A percentile compares a stretch with the other conserved stretches of the same genome.
These are phyloP conservation scores for Microcebus griseorufus DNA, from an alignment of 2,113 vertebrate genomes.

Conservation along the genomic window DNA sequence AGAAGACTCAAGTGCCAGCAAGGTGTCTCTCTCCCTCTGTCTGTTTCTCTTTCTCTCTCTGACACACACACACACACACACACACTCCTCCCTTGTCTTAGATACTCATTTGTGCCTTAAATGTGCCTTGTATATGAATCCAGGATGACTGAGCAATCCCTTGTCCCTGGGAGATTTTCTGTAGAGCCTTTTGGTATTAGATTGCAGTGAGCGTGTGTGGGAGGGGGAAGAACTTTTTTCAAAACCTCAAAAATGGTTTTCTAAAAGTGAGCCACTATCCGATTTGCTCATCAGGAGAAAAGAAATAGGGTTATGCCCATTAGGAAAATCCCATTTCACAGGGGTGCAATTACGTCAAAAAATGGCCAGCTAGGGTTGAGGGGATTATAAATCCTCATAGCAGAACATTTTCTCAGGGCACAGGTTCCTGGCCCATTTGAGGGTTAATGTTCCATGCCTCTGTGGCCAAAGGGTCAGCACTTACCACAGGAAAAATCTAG, in stretches of 20 bases:
- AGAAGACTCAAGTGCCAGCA: neutral
- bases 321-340: constrained; percentile 33
- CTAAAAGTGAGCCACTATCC: neutral
- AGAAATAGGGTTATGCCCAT: constrained; percentile 26
- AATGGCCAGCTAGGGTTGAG: constrained; percentile 21
- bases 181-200: neutral
- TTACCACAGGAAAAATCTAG: neutral
- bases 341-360: neutral
- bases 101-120: constrained; percentile 1
- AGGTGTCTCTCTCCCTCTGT: too few species aligned
- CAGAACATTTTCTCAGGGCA: neutral
- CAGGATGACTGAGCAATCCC: neutral
- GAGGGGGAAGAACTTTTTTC: neutral
- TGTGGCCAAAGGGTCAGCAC: neutral
- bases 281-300: neutral
- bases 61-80: neutral
- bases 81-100: neutral
- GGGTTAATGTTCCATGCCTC: neutral
- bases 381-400: neutral
- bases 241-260: neutral
- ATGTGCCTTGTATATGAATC: constrained; percentile 10
- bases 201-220: neutral
- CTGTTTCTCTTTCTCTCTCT: neutral
- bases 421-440: neutral
- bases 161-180: neutral